Conservation (phyloP, 2,888 invertebrate genomes). For the Trichogramma evanescens region DNA sequence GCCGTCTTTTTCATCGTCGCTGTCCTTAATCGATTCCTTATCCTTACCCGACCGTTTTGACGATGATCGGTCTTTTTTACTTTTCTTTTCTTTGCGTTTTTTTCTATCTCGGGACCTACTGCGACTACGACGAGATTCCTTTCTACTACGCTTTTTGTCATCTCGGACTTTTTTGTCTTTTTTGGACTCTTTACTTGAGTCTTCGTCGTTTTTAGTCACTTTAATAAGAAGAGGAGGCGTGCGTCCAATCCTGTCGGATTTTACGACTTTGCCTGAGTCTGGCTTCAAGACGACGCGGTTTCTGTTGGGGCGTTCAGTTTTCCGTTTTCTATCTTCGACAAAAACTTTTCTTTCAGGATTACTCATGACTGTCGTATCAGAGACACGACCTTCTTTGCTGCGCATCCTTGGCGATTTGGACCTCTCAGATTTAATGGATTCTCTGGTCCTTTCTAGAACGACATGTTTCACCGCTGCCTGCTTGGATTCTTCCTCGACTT, state of each 20-base stretch:
- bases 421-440: conserved; percentile 46
- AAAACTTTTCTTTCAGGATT: conserved; percentile 43
- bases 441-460: conserved; percentile 43
- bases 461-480: conserved; percentile 17
- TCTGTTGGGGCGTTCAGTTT: conserved; percentile 31
- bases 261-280: conserved; percentile 25
- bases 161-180: conserved; percentile 24
- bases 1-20: background rate
- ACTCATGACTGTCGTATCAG: conserved; percentile 27
- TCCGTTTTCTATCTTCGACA: conserved; percentile 36
- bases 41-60: too few species aligned
- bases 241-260: conserved; percentile 36
- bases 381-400: conserved; percentile 29
- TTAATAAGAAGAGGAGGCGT: conserved; percentile 36
- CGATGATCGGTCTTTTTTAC: conserved; percentile 38
- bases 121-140: conserved; percentile 38
- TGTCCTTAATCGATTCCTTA: too few species aligned
- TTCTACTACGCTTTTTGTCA: conserved; percentile 37
- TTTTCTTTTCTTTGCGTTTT: conserved; percentile 48
- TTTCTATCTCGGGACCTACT: conserved; percentile 41
- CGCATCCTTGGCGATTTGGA: conserved; percentile 39
- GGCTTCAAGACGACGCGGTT: conserved; percentile 27
- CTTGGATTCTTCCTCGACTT: conserved; percentile 56
- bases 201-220: conserved; percentile 33
- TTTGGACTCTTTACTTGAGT: conserved; percentile 34